Base-by-base conservation (phyloP, 2,888 invertebrate genomes). In the Cheiracanthium punctorium region DNA sequence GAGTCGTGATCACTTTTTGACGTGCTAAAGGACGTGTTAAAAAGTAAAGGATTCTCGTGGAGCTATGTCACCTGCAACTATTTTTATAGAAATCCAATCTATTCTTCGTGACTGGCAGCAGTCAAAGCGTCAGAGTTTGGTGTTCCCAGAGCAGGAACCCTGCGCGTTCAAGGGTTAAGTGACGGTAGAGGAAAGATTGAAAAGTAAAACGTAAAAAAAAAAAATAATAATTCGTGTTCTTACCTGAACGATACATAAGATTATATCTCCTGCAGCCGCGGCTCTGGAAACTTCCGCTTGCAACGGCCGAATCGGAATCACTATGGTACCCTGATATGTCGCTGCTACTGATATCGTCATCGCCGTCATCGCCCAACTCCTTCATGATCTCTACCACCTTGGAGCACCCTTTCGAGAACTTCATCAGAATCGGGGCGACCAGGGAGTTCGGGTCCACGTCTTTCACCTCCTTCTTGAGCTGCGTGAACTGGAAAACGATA, bases 311-410 rank as follows among this genome's bases (percentile, higher is more conserved):
- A 90, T 96, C 96, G 24, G 95, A 94, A 91, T 96, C 96, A 0
- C 96, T 96, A 91, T 96, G 96, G 91, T 96, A 96, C 20, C 96
- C 96, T 89, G 93, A 93, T 86, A 93, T 92, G 89, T 96, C 96
- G 90, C 96, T 96, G 90, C 93, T 93, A 32, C 90, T 91, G 89
- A 92, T 90, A 90, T 92, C 91, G 76, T 92, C 92, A 71, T 92
- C 92, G 0, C 86, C 85, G 24, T 88, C 87, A 20, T 90, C 90
- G 75, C 92, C 93, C 29, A 92, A 92, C 89, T 93, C 93, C 90
- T 91, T 92, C 95, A 97, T 96, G 92, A 96, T 93, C 33, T 95
- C 94, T 89, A 97, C 92, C 17, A 96, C 95, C 80, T 89, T 76
- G 4, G 92, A 92, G 88, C 92, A 93, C 24, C 93, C 93, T 89